Evolutionary conservation across 2,888 invertebrate genomes (phyloP).

Genomic region (Plebejus melissa): DNA sequence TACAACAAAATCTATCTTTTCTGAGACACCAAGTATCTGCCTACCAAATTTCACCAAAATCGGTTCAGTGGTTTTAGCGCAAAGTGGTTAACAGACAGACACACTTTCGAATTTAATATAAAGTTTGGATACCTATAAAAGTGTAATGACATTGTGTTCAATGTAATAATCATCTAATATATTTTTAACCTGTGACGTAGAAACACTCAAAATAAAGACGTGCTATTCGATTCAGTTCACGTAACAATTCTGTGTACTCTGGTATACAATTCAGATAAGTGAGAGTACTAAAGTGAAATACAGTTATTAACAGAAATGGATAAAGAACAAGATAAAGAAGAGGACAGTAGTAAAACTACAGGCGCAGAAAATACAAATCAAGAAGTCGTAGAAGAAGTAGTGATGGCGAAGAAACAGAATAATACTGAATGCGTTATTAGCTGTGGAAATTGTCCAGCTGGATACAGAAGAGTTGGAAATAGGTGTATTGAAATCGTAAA

Average conservation of each 20-base stretch:
- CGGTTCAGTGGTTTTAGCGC: no score
- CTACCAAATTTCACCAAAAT: no score
- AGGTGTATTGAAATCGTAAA: conserved; percentile 29
- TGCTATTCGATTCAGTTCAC: no score
- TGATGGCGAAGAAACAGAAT: neutral
- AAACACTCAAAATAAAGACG: neutral
- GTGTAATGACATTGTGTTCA: no score
- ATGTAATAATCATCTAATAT: neutral
- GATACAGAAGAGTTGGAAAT: conserved; percentile 30
- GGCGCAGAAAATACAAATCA: neutral
- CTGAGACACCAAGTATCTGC: no score
- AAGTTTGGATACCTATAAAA: no score
- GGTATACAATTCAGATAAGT: no score
- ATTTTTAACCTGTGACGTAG: neutral
- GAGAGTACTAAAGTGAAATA: neutral
- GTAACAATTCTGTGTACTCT: no score
- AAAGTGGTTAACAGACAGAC: no score
- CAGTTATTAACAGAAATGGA: neutral
- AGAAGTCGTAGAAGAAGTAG: neutral
- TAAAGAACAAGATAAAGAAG: neutral
- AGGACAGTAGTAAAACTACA: neutral
- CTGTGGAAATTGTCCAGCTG: conserved; percentile 29
- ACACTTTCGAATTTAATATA: no score
- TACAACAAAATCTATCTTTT: no score
- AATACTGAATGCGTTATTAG: conserved; percentile 25